Evolutionary conservation across 2,113 vertebrate species (phyloP).

Genomic region (Syrrhaptes paradoxus): DNA sequence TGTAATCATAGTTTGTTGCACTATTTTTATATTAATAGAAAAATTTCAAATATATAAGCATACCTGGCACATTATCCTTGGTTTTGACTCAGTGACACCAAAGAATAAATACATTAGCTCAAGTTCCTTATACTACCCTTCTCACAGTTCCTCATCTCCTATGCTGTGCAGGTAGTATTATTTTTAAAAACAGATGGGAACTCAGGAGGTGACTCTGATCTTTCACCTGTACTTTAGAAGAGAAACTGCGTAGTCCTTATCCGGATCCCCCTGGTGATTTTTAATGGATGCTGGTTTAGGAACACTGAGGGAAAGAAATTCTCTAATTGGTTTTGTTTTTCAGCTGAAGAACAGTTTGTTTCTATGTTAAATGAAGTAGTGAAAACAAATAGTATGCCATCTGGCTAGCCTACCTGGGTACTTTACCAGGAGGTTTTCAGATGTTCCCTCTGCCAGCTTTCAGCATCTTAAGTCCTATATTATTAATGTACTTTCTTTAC

Average conservation of each 20-base stretch:
- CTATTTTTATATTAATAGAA: not conserved
- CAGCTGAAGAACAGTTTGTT: slow-evolving; percentile 51
- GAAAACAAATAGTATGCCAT: slow-evolving; percentile 61
- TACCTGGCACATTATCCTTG: not conserved
- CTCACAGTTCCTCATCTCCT: not conserved
- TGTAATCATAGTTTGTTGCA: not conserved
- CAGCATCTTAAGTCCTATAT: not conserved
- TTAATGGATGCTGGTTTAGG: not conserved
- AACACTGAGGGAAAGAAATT: slow-evolving; percentile 30
- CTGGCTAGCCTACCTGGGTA: slow-evolving; percentile 40
- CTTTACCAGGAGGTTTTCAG: slow-evolving; percentile 27
- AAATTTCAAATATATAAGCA: not conserved
- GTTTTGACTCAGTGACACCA: not conserved
- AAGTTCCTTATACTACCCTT: not conserved
- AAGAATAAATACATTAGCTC: not conserved
- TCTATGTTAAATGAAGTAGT: slow-evolving; percentile 53
- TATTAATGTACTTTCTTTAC: not conserved
- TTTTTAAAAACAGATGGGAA: slow-evolving; percentile 45
- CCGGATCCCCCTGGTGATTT: slow-evolving; percentile 28
- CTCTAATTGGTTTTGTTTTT: slow-evolving; percentile 39
- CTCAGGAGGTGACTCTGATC: slow-evolving; percentile 10
- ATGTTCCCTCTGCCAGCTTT: not conserved
- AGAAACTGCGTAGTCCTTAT: not conserved
- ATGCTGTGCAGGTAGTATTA: not conserved
- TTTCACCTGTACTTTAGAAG: slow-evolving; percentile 19